Conservation (phyloP, 2,797 vertebrate species). For the Phoxinus dragarum region DNA sequence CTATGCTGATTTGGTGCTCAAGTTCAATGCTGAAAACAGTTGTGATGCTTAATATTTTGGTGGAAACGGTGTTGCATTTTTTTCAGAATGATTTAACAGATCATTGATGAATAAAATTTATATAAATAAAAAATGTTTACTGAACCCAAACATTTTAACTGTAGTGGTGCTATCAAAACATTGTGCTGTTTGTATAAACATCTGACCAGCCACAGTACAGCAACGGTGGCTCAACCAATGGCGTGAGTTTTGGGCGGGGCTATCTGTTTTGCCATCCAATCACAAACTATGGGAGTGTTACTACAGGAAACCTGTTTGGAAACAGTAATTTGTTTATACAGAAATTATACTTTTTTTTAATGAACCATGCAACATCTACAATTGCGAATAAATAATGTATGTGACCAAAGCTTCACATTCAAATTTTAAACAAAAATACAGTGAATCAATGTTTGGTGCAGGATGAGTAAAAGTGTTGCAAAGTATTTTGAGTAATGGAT, state of each 20-base stretch:
- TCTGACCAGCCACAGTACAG: not conserved
- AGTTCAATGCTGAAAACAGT: not conserved
- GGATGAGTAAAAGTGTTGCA: not conserved
- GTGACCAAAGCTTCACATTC: not conserved
- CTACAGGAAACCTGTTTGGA: not conserved
- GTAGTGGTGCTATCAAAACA: not conserved
- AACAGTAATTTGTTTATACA: not conserved
- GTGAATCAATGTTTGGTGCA: not conserved
- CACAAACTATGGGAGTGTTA: not conserved
- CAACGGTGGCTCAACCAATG: not conserved
- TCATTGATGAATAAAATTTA: not conserved
- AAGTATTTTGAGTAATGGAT: constrained; percentile 2
- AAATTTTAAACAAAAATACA: not conserved
- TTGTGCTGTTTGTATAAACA: not conserved
- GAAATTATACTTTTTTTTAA: not conserved
- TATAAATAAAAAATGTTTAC: not conserved
- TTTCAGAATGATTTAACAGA: not conserved
- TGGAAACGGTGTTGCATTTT: not conserved
- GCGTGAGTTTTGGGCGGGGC: not conserved
- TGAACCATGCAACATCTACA: not conserved
- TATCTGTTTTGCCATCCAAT: not conserved
- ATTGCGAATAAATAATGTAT: constrained; percentile 8
- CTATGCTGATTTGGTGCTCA: not conserved
- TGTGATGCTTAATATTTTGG: not conserved
- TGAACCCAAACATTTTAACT: not conserved